Conservation (phyloP, 2,888 invertebrate species). For the Harpalus rubripes region DNA sequence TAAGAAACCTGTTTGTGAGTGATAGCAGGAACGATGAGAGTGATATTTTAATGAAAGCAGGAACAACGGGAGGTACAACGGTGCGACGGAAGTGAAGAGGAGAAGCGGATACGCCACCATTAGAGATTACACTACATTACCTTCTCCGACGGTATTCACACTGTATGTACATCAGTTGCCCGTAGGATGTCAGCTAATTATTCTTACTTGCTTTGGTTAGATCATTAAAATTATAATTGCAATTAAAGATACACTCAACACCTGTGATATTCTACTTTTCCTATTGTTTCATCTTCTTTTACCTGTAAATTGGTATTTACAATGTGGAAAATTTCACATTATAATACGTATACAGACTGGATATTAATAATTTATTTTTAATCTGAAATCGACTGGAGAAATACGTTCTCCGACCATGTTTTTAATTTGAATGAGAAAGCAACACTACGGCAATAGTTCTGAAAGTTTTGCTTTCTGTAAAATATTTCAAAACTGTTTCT, state of each 20-base stretch:
- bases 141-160: not conserved
- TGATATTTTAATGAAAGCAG: slow-evolving; percentile 55
- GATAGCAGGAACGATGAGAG: not conserved
- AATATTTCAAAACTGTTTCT: too few relatives aligned
- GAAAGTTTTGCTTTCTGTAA: too few relatives aligned
- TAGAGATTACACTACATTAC: slow-evolving; percentile 40
- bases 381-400: too few relatives aligned
- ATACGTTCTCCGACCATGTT: too few relatives aligned
- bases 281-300: too few relatives aligned
- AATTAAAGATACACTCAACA: not conserved
- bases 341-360: too few relatives aligned
- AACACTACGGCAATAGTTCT: too few relatives aligned
- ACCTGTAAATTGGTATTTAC: too few relatives aligned
- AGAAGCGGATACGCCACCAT: slow-evolving; percentile 17
- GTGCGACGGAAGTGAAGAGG: not conserved
- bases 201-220: slow-evolving; percentile 7
- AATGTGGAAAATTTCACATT: too few relatives aligned
- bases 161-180: too few relatives aligned
- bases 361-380: too few relatives aligned
- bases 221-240: slow-evolving; percentile 1
- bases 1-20: slow-evolving; percentile 19
- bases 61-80: not conserved
- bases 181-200: slow-evolving; percentile 5
- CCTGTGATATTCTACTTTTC: not conserved
- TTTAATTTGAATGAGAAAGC: too few relatives aligned